These are phyloP conservation scores for Urocynchramus pylzowi DNA, from an alignment of 2,113 vertebrate species.

Conservation along the genomic window DNA sequence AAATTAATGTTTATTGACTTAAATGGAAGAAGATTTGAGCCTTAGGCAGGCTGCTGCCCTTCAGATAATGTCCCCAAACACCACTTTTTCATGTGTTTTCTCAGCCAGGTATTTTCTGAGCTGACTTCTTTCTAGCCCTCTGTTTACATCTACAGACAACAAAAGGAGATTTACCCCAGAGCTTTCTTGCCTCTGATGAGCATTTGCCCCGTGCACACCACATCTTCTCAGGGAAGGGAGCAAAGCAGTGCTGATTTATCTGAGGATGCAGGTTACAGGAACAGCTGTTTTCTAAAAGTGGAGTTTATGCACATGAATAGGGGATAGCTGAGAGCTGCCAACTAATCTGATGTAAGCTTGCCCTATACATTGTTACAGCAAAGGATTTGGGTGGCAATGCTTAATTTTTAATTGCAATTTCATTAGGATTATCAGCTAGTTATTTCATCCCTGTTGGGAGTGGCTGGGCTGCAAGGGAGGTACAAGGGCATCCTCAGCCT, in stretches of 20 bases:
- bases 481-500: neutral
- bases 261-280: neutral
- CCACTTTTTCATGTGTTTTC: neutral
- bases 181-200: neutral
- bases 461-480: neutral
- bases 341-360: neutral
- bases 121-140: neutral
- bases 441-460: neutral
- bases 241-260: neutral
- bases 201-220: neutral
- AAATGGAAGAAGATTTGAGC: neutral
- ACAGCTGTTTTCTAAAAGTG: neutral
- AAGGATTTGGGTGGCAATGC: neutral
- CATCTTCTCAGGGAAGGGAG: neutral
- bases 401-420: slow-evolving; percentile 9
- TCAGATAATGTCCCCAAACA: neutral
- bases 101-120: neutral
- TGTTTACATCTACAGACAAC: neutral
- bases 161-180: neutral
- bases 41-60: neutral
- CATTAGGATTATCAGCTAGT: neutral
- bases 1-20: neutral
- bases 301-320: neutral
- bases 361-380: neutral
- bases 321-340: neutral